These are phyloP conservation scores for Peromyscus eremicus DNA, from an alignment of 2,797 vertebrate genomes.

Conservation along the genomic window DNA sequence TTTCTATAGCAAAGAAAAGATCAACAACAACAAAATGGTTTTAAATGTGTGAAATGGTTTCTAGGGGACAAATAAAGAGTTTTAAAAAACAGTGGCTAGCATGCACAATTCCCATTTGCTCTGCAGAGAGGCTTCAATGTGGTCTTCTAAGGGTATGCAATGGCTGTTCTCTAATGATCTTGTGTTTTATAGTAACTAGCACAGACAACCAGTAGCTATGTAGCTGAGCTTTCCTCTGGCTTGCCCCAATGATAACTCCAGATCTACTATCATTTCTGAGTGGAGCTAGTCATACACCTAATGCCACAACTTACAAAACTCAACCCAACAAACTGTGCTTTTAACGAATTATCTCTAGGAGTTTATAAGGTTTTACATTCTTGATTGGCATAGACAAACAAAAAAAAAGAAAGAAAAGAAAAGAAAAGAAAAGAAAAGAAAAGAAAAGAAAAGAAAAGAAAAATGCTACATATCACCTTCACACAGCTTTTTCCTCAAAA, in stretches of 20 bases:
- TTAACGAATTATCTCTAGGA: background rate
- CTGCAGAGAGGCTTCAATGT: background rate
- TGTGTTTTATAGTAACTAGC: background rate
- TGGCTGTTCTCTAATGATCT: background rate
- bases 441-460: background rate
- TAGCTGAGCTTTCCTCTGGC: background rate
- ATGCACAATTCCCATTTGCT: background rate
- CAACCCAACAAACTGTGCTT: background rate
- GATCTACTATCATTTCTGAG: background rate
- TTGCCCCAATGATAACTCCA: background rate
- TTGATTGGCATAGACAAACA: background rate
- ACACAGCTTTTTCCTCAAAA: background rate
- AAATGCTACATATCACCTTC: background rate
- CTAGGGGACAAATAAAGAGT: background rate
- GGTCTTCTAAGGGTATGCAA: background rate
- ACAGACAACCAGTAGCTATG: background rate
- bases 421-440: background rate
- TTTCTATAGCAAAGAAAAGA: background rate
- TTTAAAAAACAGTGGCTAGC: background rate
- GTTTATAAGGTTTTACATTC: background rate
- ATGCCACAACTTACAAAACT: background rate
- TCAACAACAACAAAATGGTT: background rate
- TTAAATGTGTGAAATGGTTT: background rate
- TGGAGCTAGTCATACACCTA: background rate
- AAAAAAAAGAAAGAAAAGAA: background rate